A percentile compares a stretch with the other conserved stretches of the same genome.
Conservation (phyloP, 2,113 vertebrate genomes). For the Heliornis fulica region DNA sequence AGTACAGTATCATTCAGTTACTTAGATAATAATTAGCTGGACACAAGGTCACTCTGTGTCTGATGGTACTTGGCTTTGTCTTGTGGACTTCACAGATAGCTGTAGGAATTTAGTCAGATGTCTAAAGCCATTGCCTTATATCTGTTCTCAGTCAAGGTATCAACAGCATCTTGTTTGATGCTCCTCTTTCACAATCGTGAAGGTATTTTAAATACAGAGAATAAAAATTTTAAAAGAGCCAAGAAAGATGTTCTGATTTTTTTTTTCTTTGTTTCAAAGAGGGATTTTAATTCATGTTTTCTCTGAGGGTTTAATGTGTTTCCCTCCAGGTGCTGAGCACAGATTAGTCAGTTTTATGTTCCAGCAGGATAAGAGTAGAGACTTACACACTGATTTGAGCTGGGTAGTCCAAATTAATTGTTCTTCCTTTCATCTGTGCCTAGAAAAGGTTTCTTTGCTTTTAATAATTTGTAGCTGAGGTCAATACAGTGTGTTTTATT, state of each 20-base stretch:
- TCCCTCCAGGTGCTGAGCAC: constrained; percentile 14
- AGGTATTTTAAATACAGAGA: background rate
- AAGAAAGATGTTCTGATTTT: background rate
- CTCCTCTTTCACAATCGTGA: background rate
- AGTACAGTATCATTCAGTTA: background rate
- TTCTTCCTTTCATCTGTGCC: background rate
- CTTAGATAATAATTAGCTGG: background rate
- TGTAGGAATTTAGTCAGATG: background rate
- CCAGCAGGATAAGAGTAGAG: background rate
- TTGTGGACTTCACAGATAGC: background rate
- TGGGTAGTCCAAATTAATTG: constrained; percentile 26
- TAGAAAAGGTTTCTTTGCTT: constrained; percentile 25
- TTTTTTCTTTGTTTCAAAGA: background rate
- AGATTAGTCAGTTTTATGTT: constrained; percentile 36
- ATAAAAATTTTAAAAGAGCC: background rate
- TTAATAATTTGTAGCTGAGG: constrained; percentile 41
- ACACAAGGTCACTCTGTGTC: background rate
- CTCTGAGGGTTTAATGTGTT: constrained; percentile 27
- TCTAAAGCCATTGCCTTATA: background rate
- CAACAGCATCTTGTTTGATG: background rate
- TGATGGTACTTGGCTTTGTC: background rate
- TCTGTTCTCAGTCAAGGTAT: background rate
- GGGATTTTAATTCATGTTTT: constrained; percentile 49
- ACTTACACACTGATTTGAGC: background rate
- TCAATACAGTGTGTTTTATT: constrained; percentile 16